phyloP scores from a whole-genome alignment of 2,888 invertebrate genomes.

The Ormia ochracea region DNA sequence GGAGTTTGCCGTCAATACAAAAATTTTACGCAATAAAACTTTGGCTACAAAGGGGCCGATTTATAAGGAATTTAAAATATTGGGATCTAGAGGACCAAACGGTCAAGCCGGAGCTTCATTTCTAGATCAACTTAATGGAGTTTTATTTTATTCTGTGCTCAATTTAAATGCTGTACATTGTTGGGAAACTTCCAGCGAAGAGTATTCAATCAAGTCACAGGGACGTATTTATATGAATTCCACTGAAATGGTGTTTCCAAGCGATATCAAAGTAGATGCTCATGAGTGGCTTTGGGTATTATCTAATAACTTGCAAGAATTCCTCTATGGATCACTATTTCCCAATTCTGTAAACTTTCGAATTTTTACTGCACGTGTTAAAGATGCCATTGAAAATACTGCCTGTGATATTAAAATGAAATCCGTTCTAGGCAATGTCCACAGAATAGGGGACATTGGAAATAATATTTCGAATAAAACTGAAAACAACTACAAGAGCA shows the following conservation, averaged over 20 bases:
- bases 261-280: constrained; percentile 86
- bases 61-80: constrained; percentile 81
- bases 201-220: constrained; percentile 83
- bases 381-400: constrained; percentile 84
- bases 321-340: constrained; percentile 82
- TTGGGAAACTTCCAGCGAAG: constrained; percentile 84
- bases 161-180: constrained; percentile 87
- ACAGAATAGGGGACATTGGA: constrained; percentile 78
- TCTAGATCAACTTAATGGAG: constrained; percentile 83
- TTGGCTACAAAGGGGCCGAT: constrained; percentile 78
- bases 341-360: constrained; percentile 83
- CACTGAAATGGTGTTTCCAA: constrained; percentile 85
- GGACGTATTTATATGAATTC: constrained; percentile 85
- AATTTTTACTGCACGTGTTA: constrained; percentile 82
- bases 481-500: constrained; percentile 26
- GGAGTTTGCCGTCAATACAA: constrained; percentile 86
- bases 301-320: constrained; percentile 84
- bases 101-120: constrained; percentile 86
- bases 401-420: constrained; percentile 82
- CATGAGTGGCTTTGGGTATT: constrained; percentile 85
- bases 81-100: constrained; percentile 84
- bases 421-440: constrained; percentile 79
- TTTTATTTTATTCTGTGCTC: constrained; percentile 85
- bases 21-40: constrained; percentile 81
- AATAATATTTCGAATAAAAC: constrained; percentile 71